phyloP scores from a whole-genome alignment of 2,888 invertebrate genomes.

The Epinotia demarniana region DNA sequence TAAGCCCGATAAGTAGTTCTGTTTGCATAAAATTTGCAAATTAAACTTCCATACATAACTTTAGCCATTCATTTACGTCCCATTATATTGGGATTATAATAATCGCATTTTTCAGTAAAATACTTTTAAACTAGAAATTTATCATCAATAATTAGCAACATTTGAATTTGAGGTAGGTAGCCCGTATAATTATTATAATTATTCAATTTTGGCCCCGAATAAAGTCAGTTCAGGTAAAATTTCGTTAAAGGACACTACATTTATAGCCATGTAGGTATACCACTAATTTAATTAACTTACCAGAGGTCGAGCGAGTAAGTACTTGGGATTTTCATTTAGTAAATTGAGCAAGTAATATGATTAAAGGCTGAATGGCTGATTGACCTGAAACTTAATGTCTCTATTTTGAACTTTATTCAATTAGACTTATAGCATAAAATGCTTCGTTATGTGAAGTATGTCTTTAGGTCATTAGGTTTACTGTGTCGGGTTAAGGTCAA shows the following conservation, averaged over 20 bases:
- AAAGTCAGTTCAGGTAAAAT: background rate
- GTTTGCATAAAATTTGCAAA: too few species aligned
- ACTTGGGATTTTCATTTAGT: constrained; percentile 32
- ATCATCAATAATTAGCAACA: too few species aligned
- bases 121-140: too few species aligned
- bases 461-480: background rate
- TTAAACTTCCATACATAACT: too few species aligned
- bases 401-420: background rate
- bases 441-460: background rate
- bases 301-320: constrained; percentile 4
- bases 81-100: too few species aligned
- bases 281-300: constrained; percentile 21
- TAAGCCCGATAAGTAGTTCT: too few species aligned
- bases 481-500: background rate
- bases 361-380: constrained; percentile 20
- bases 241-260: background rate
- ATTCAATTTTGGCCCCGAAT: background rate
- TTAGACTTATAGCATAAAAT: background rate
- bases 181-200: background rate
- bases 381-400: background rate
- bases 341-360: constrained; percentile 37
- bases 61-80: too few species aligned
- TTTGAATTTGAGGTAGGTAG: too few species aligned
- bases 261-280: background rate
- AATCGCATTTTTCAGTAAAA: too few species aligned